Base-by-base conservation (phyloP, 2,797 vertebrate genomes). In the Cygnus olor region DNA sequence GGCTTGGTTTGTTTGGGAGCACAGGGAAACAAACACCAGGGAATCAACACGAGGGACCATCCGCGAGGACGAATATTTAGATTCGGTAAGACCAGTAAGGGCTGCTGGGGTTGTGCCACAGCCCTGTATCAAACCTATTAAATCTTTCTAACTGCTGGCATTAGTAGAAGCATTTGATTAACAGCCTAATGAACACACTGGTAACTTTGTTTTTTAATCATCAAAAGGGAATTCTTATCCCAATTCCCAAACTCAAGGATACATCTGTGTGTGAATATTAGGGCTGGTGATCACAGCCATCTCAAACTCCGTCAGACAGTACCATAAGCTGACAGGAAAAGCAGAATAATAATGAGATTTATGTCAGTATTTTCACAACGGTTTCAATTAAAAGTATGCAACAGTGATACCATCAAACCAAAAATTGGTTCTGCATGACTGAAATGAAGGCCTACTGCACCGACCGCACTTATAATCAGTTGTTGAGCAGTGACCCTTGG, bases 301-400 rank as follows among this genome's bases (percentile, higher is more conserved):
- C 96, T 79, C 90, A 93, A 96, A 96, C 57, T 32, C 58, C 73
- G 88, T 93, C 93, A 96, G 96, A 73, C 25, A 61, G 61, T 65
- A 85, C 77, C 85, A 78, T 53, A 86, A 94, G 49, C 93, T 96
- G 96, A 79, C 65, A 84, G 83, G 73, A 74, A 90, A 47, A 97
- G 91, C n/a, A 85, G 90, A 96, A 85, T 93, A 96, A 97, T 93
- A 91, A 88, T 60, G 86, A 96, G 94, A 95, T 97, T 96, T 97
- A 90, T 63, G 27, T 93, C 97, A 94, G 82, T 65, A 71, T 87
- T 97, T 90, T 97, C 92, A 97, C 90, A 94, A 80, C 14, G 8
- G 49, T 96, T 94, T 97, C 94, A 96, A 97, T 98, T 98, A 97
- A 97, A 92, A 97, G 95, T 90, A 92, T 83, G 82, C 90, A 97